Evolutionary conservation across 2,888 invertebrate genomes (phyloP), one percentile per base, ranked within the genome.

Genomic region (Odontocerum albicorne): DNA sequence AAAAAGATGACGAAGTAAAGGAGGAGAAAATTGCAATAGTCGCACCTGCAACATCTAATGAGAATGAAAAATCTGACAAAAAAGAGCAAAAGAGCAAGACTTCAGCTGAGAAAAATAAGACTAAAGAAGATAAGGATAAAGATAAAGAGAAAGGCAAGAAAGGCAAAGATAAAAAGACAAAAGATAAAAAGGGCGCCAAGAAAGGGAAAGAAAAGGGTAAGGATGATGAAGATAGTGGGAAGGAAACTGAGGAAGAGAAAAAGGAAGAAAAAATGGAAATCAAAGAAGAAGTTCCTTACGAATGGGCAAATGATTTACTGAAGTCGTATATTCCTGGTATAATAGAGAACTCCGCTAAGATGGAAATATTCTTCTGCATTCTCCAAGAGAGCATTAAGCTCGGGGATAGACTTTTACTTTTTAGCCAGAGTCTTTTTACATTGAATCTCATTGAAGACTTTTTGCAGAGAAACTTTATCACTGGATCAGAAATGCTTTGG

Each of bases 351-450:
- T 94, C 96, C 2, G 92, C 92, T 1, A 99, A 99, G 77, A 92
- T 99, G 88, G 87, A 92, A 64, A 82, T 98, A 38, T 87, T 98
- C 66, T 91, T 97, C 71, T 89, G 90, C 63, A 88, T 99, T 60
- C 77, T 99, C 43, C 88, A 92, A 63, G 92, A 96, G 71, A 90
- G 94, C 62, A 85, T 97, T 49, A 81, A 82, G 55, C 71, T 90
- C 57, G 94, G 93, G 1, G 98, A 99, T 73, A 87, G 97, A 59
- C 80, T 98, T 54, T 77, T 99, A 49, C 84, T 98, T 2, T 99
- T 99, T 71, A 96, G 96, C 65, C 97, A 98, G 72, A 96, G 96
- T 65, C 80, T 99, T 55, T 88, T 96, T 64, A 98, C 98, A 1
- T 75, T 99, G 62, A 93, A 96, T 79, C 81, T 96, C 57, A 91